Percentiles rank a stretch among this genome's conserved stretches.
phyloP scores from a whole-genome alignment of 2,888 invertebrate genomes.

The Torymus tubicola region DNA sequence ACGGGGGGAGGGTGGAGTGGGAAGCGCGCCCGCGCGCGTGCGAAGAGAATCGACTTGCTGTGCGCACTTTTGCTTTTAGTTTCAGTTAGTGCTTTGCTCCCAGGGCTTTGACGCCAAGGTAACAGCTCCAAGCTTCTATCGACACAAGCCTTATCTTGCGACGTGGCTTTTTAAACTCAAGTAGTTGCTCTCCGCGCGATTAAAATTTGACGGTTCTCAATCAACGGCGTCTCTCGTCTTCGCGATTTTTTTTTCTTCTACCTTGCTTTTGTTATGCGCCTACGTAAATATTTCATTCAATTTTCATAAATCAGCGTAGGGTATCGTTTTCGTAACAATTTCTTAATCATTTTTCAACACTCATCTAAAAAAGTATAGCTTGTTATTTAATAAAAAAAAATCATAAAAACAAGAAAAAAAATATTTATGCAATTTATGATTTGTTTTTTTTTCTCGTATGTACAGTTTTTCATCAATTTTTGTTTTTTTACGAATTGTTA shows the following conservation, averaged over 20 bases:
- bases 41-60: conserved; percentile 16
- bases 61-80: conserved; percentile 47
- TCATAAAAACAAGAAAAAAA: neutral
- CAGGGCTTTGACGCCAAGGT: conserved; percentile 45
- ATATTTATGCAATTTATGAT: neutral
- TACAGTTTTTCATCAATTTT: neutral
- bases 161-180: too few relatives aligned
- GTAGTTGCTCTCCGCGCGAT: too few relatives aligned
- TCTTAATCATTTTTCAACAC: too few relatives aligned
- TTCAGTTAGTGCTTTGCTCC: conserved; percentile 54
- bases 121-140: conserved; percentile 32
- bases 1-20: conserved; percentile 22
- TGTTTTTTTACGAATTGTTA: conserved; percentile 22
- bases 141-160: conserved; percentile 2
- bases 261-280: too few relatives aligned
- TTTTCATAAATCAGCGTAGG: neutral
- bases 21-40: neutral
- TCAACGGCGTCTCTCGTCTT: too few relatives aligned
- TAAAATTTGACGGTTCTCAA: too few relatives aligned
- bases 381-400: too few relatives aligned
- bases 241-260: too few relatives aligned
- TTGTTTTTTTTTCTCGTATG: conserved; percentile 4
- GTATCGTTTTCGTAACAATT: too few relatives aligned
- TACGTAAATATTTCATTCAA: neutral
- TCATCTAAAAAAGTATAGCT: too few relatives aligned